Evolutionary conservation across 2,113 vertebrate species (phyloP), one percentile per base, ranked within the genome.

Genomic region (Prochilodus magdalenae): DNA sequence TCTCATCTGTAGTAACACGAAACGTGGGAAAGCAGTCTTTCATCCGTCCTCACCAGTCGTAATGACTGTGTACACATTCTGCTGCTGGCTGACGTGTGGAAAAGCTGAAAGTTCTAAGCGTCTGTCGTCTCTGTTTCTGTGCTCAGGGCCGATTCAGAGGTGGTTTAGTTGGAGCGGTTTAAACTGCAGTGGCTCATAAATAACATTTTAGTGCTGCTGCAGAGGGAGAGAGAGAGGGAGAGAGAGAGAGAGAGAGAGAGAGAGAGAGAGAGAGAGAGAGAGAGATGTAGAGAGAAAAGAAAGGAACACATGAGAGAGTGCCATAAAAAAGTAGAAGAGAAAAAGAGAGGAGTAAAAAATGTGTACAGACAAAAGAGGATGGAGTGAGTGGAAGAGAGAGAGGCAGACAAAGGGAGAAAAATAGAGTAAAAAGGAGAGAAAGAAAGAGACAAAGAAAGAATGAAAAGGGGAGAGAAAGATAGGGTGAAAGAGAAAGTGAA

Each of bases 111-210:
- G 71, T 16, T 53, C 6, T 14, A 1, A 47, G 33, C 36, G 27
- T 72, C 14, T 26, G n/a, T 26, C 2, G 40, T 27, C n/a, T 71
- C 36, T 36, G 65, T 33, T 10, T 22, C 11, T 49, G 22, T 81
- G n/a, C 49, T 73, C 53, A 65, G 59, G 18, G 44, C 59, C 49
- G 69, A 26, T 63, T n/a, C 69, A 53, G 57, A 13, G 55, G 57
- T 73, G 40, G 70, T 53, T 44, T 51, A 51, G 63, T 65, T 26
- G 7, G 24, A 36, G 14, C 30, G 3, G 15, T 74, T 74, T 55
- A 66, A 66, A 63, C 77, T 82, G 75, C 51, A 81, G 75, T 27
- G 73, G 71, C 65, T 59, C 33, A 62, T 80, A 83, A 86, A 86
- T 80, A 75, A 66, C 11, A 29, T 60, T 80, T 80, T 83, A 75